Evolutionary conservation across 2,797 vertebrate species (phyloP), one percentile per base, ranked within the genome.

Genomic region (Brachyalestes nurse): DNA sequence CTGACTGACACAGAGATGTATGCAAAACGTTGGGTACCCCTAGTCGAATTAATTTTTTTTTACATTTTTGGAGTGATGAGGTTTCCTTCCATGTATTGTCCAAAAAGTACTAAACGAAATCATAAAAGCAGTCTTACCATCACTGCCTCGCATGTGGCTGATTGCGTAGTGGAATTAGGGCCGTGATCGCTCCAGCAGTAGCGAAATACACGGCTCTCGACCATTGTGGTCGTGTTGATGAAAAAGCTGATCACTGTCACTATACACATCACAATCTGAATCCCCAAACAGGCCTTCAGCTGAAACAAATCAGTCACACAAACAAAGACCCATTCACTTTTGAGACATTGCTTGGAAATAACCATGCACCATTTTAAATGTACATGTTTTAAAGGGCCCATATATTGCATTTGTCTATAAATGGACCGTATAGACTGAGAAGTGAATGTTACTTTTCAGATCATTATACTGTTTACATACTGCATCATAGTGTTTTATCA

Each of bases 281-380:
- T 71, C 42, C 79, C 86, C 77, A 87, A 83, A 76, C 86, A 85
- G 42, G 83, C 83, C 73, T 83, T 87, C 12, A 87, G 64, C 86
- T 87, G 82, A 51, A 75, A 69, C 13, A 74, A 17, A 17, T 47
- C 5, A 57, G 0, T 28, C 1, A 51, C 5, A 53, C 19, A 64
- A 21, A 53, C 19, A 64, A 21, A 72, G 1, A 14, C 10, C n/a
- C 16, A 73, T 5, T 21, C 4, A 61, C 3, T 5, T 51, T 53
- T 55, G 19, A 72, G 13, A 53, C 72, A 74, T 4, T 60, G 19
- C 9, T 60, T 13, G 9, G 34, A 61, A 42, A 23, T 23, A 61
- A 61, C 12, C 28, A 23, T 45, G 19, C 6, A 69, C 40, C 38
- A 8, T 16, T 58, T 21, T 25, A 60, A 12, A 21, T 69, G 40